Evolutionary conservation across 2,113 vertebrate species (phyloP).

Genomic region (Cephalopholis sonnerati): DNA sequence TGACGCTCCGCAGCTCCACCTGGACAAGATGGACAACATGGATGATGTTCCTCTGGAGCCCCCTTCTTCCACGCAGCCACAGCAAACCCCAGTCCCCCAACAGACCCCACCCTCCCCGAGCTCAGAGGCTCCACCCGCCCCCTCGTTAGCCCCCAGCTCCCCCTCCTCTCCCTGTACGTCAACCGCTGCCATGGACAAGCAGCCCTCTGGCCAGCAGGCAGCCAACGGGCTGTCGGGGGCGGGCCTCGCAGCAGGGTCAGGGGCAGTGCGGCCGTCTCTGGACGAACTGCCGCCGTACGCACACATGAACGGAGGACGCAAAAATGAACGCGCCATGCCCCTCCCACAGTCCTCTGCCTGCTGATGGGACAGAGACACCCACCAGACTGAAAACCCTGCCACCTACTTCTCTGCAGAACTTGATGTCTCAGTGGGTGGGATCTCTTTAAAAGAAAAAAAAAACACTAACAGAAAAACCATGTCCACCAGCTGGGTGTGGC

Average conservation of each 20-base stretch:
- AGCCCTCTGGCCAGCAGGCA: constrained; percentile 87
- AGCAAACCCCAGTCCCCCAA: constrained; percentile 53
- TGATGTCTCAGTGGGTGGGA: constrained; percentile 44
- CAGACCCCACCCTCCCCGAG: constrained; percentile 66
- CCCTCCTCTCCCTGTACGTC: constrained; percentile 72
- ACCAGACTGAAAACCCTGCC: constrained; percentile 48
- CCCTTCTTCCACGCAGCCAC: constrained; percentile 50
- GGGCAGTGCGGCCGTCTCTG: constrained; percentile 86
- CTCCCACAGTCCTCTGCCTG: constrained; percentile 97
- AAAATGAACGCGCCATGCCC: constrained; percentile 93
- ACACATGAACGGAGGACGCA: constrained; percentile 98
- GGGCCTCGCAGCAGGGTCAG: constrained; percentile 5
- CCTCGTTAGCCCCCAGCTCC: constrained; percentile 57
- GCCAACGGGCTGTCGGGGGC: constrained; percentile 87
- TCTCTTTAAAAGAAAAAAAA: not conserved
- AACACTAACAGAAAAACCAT: constrained; percentile 23
- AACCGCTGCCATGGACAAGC: constrained; percentile 84
- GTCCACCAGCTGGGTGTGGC: constrained; percentile 28
- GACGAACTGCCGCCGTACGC: constrained; percentile 94
- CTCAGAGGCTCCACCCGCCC: constrained; percentile 60
- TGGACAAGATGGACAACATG: constrained; percentile 91
- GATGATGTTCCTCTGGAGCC: constrained; percentile 91
- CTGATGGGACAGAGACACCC: constrained; percentile 84
- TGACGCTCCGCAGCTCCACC: constrained; percentile 89
- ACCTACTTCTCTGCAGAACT: constrained; percentile 30